Conservation (phyloP, 2,797 vertebrate species). For the Babyrousa celebensis region DNA sequence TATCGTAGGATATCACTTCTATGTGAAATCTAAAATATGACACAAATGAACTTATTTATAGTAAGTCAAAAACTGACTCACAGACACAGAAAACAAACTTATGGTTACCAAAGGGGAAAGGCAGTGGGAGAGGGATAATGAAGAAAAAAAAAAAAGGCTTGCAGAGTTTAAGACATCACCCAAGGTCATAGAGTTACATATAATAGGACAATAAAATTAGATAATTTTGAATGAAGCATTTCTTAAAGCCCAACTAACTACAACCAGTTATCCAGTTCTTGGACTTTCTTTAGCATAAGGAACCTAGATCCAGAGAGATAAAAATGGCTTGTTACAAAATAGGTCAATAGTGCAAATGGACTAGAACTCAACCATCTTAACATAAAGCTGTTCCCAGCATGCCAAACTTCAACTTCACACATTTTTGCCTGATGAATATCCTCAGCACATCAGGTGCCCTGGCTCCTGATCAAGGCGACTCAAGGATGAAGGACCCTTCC, state of each 20-base stretch:
- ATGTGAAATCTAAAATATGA: background rate
- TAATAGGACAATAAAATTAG: background rate
- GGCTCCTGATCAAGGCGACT: background rate
- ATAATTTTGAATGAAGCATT: background rate
- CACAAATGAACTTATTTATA: background rate
- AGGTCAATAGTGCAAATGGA: background rate
- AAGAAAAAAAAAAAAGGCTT: background rate
- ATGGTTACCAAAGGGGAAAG: background rate
- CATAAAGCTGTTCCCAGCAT: background rate
- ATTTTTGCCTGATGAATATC: background rate
- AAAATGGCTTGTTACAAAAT: background rate
- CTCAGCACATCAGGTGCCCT: background rate
- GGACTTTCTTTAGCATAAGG: background rate
- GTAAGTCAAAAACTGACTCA: background rate
- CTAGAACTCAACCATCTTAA: background rate
- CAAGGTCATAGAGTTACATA: background rate
- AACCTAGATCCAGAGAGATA: background rate
- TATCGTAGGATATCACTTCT: background rate
- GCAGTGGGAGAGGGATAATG: background rate
- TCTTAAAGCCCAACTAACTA: slow-evolving; percentile 9
- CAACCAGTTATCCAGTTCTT: background rate
- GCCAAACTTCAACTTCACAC: background rate
- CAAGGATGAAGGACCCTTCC: background rate
- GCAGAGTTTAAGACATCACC: background rate
- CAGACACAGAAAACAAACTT: background rate